These are phyloP conservation scores for Spilosoma lubricipeda DNA, from an alignment of 2,888 invertebrate species.

Conservation along the genomic window DNA sequence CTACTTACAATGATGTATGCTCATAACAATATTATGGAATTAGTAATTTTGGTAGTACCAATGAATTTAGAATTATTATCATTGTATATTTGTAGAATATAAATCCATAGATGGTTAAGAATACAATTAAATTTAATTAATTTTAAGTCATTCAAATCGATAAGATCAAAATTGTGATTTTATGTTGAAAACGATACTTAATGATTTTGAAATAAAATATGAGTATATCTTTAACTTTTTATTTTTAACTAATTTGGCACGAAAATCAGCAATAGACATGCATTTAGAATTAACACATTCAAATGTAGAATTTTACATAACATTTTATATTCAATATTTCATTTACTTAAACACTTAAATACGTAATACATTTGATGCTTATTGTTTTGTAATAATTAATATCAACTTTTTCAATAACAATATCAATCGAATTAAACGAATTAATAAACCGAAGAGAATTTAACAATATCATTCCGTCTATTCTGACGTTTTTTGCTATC, in stretches of 20 bases:
- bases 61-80: constrained; percentile 19
- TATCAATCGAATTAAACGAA: too few relatives aligned
- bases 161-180: background rate
- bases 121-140: background rate
- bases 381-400: background rate
- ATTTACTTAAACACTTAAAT: background rate
- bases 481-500: background rate
- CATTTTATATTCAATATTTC: background rate
- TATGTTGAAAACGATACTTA: background rate
- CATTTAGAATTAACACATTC: constrained; percentile 15
- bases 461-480: background rate
- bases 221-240: constrained; percentile 15
- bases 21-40: constrained; percentile 22
- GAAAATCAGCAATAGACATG: constrained; percentile 25
- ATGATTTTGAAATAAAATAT: constrained; percentile 19
- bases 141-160: background rate
- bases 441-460: too few relatives aligned
- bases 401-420: too few relatives aligned
- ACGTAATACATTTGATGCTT: background rate
- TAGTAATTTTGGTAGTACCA: constrained; percentile 1
- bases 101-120: background rate
- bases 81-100: constrained; percentile 10
- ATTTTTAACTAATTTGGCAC: constrained; percentile 42
- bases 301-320: constrained; percentile 17
- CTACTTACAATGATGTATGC: constrained; percentile 76